These are phyloP conservation scores for Phyllotis vaccarum DNA, from an alignment of 2,797 vertebrate genomes.

Conservation along the genomic window DNA sequence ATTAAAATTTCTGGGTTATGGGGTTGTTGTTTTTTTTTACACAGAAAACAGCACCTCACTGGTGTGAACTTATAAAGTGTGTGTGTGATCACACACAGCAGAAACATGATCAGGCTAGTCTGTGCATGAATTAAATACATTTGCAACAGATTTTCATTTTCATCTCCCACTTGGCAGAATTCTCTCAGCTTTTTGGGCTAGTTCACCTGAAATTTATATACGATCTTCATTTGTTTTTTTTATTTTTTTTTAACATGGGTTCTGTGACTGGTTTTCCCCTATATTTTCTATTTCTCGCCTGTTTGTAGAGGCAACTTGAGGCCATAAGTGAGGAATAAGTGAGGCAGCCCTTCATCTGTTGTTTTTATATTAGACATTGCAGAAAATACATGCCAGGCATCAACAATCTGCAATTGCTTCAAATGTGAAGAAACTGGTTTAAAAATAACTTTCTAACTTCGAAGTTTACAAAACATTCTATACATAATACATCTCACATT, in stretches of 20 bases:
- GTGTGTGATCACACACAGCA: not conserved
- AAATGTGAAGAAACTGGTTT: slow-evolving; percentile 67
- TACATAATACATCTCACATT: slow-evolving; percentile 60
- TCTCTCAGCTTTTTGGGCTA: slow-evolving; percentile 22
- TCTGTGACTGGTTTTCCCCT: slow-evolving; percentile 22
- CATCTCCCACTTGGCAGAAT: slow-evolving; percentile 12
- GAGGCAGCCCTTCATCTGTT: slow-evolving; percentile 51
- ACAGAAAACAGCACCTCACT: not conserved
- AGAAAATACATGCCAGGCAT: slow-evolving; percentile 66
- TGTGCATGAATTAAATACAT: not conserved
- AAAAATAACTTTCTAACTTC: slow-evolving; percentile 57
- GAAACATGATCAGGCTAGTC: slow-evolving; percentile 8
- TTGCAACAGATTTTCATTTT: slow-evolving; percentile 57
- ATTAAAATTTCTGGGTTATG: slow-evolving; percentile 12
- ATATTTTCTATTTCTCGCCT: slow-evolving; percentile 7
- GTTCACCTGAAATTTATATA: slow-evolving; percentile 30
- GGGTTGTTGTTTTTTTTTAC: not conserved
- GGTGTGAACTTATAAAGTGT: not conserved
- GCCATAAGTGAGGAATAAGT: slow-evolving; percentile 52
- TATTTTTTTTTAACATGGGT: not conserved
- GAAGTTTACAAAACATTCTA: slow-evolving; percentile 64
- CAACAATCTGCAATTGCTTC: slow-evolving; percentile 62
- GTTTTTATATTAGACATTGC: slow-evolving; percentile 60
- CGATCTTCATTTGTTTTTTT: not conserved
- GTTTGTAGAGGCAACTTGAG: slow-evolving; percentile 41